A percentile compares a stretch with the other conserved stretches of the same genome.
phyloP scores from a whole-genome alignment of 1,140 invertebrate species.

The Cecropterus lyciades region DNA sequence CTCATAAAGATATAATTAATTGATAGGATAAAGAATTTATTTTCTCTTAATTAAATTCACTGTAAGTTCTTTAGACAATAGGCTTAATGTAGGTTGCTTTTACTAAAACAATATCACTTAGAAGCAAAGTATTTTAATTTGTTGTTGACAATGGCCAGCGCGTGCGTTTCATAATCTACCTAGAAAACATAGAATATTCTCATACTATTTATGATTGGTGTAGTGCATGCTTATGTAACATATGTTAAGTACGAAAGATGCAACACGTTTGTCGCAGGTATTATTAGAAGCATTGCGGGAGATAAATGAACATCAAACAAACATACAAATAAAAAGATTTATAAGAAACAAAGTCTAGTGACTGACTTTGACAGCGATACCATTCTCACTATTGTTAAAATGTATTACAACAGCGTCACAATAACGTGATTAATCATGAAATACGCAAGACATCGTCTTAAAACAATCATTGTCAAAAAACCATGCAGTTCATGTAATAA shows the following conservation, averaged over 20 bases:
- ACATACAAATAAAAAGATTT: not conserved
- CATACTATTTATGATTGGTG: slow-evolving; percentile 8
- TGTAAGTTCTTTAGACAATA: slow-evolving; percentile 27
- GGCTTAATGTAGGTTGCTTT: slow-evolving; percentile 25
- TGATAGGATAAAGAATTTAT: slow-evolving; percentile 16
- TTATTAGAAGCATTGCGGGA: slow-evolving; percentile 42
- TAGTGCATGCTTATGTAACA: slow-evolving; percentile 21
- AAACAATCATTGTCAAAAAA: no score
- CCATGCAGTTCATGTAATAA: no score
- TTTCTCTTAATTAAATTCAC: slow-evolving; percentile 31
- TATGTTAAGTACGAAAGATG: slow-evolving; percentile 20
- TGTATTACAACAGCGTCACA: no score
- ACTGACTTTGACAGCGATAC: no score
- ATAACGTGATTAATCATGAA: no score
- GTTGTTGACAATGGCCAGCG: slow-evolving; percentile 5
- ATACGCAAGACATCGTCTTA: no score
- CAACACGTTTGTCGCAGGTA: slow-evolving; percentile 30
- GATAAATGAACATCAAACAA: no score
- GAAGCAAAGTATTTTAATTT: slow-evolving; percentile 23
- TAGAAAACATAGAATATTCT: slow-evolving; percentile 7
- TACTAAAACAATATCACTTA: slow-evolving; percentile 19
- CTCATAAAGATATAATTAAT: slow-evolving; percentile 5
- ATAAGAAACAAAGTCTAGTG: no score
- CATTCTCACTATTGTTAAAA: no score
- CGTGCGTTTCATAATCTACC: slow-evolving; percentile 6